Conservation (phyloP, 2,888 invertebrate species). For the Tenthredo distinguenda region DNA sequence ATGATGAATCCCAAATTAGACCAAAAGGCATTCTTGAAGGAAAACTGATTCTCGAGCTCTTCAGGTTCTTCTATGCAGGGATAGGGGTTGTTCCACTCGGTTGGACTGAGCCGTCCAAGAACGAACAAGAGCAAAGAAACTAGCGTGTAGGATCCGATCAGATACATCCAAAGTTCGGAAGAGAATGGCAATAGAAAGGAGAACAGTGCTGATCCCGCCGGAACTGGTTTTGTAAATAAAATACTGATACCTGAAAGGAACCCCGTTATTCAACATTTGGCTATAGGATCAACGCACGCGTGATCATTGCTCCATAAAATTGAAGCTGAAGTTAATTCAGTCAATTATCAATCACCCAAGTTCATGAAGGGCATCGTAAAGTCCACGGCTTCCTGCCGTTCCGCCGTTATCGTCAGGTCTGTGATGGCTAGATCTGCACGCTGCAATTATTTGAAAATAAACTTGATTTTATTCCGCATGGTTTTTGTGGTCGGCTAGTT, state of each 20-base stretch:
- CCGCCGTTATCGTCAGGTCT: constrained; percentile 98
- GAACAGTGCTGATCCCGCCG: constrained; percentile 92
- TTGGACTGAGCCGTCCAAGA: constrained; percentile 89
- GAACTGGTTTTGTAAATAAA: constrained; percentile 91
- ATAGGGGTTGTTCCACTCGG: constrained; percentile 94
- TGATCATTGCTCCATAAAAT: constrained; percentile 55
- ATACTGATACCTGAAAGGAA: constrained; percentile 84
- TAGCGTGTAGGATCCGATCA: constrained; percentile 89
- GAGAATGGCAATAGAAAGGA: constrained; percentile 96
- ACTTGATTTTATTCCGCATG: not conserved
- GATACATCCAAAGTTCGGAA: constrained; percentile 90
- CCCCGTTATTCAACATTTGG: not conserved
- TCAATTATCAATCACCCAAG: constrained; percentile 82
- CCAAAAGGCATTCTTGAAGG: constrained; percentile 92
- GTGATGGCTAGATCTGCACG: constrained; percentile 97
- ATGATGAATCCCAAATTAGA: constrained; percentile 91
- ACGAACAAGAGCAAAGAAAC: constrained; percentile 90
- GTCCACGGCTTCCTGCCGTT: constrained; percentile 90
- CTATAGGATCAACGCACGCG: not conserved
- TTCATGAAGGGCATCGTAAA: constrained; percentile 97
- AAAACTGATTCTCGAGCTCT: constrained; percentile 91
- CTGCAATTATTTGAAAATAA: constrained; percentile 78
- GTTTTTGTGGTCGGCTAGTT: not conserved
- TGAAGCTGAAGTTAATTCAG: not conserved
- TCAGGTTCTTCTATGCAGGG: constrained; percentile 92